phyloP scores from a whole-genome alignment of 2,113 vertebrate genomes.

The Nothobranchius furzeri region DNA sequence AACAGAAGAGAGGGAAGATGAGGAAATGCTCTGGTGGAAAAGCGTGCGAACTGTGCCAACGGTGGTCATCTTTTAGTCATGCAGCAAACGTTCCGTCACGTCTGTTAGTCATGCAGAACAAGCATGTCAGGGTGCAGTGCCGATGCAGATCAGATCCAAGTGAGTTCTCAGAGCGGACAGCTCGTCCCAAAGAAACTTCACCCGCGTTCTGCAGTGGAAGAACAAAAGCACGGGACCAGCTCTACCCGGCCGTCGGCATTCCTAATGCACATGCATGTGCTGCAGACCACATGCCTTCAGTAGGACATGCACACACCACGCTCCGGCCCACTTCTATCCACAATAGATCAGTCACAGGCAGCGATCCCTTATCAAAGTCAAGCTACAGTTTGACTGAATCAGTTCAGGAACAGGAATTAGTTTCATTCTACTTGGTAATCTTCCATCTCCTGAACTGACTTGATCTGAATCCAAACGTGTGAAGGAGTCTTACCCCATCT shows the following conservation, averaged over 20 bases:
- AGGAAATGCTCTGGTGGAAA: conserved; percentile 7
- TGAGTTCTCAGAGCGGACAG: conserved; percentile 14
- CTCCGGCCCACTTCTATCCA: background rate
- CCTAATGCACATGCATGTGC: conserved; percentile 60
- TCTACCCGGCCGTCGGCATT: conserved; percentile 44
- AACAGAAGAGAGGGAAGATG: background rate
- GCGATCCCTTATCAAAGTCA: too few relatives aligned
- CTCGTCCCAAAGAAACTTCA: conserved; percentile 34
- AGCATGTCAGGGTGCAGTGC: conserved; percentile 33
- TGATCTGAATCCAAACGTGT: background rate
- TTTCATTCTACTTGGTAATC: background rate
- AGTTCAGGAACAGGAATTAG: conserved; percentile 20
- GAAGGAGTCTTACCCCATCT: conserved; percentile 87
- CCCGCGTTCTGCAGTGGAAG: conserved; percentile 19
- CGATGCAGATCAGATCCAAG: conserved; percentile 18
- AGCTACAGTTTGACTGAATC: background rate
- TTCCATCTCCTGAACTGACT: conserved; percentile 21
- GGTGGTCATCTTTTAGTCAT: conserved; percentile 48
- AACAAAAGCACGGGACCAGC: conserved; percentile 13
- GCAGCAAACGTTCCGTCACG: conserved; percentile 45
- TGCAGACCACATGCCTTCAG: conserved; percentile 44
- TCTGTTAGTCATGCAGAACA: conserved; percentile 63
- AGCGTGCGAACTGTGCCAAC: conserved; percentile 38
- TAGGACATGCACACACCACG: conserved; percentile 46
- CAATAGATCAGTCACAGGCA: background rate